Evolutionary conservation across 2,113 vertebrate species (phyloP).

Genomic region (Cynoglossus semilaevis): DNA sequence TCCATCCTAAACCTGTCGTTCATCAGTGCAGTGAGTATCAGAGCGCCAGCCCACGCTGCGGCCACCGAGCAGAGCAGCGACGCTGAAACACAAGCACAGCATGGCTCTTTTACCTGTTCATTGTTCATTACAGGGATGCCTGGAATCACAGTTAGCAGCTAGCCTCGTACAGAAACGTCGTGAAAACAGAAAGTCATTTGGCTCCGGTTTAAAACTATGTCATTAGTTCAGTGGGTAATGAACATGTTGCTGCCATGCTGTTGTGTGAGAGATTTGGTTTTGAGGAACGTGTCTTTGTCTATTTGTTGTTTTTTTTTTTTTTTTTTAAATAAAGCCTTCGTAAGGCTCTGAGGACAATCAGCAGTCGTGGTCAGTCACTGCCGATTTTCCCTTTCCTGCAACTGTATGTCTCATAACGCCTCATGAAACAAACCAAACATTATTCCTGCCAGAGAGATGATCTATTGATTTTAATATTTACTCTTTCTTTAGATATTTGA

Average conservation of each 20-base stretch:
- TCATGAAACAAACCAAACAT: too few species aligned
- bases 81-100: constrained; percentile 6
- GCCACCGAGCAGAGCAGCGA: too few species aligned
- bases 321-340: constrained; percentile 83
- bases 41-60: too few species aligned
- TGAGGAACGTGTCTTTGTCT: constrained; percentile 71
- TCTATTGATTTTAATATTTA: not conserved
- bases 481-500: not conserved
- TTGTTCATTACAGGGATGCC: constrained; percentile 24
- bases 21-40: constrained; percentile 90
- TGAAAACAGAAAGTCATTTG: not conserved
- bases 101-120: constrained; percentile 23
- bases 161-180: not conserved
- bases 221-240: constrained; percentile 20
- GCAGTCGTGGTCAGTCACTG: constrained; percentile 91
- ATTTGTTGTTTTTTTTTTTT: constrained; percentile 35
- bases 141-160: constrained; percentile 5
- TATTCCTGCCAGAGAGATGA: not conserved
- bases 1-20: constrained; percentile 96
- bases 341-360: constrained; percentile 89
- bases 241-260: constrained; percentile 36
- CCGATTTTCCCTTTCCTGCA: constrained; percentile 76
- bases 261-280: constrained; percentile 35
- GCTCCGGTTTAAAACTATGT: too few species aligned
- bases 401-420: constrained; percentile 71